phyloP scores from a whole-genome alignment of 2,797 vertebrate species.

The Clarias fuscus region DNA sequence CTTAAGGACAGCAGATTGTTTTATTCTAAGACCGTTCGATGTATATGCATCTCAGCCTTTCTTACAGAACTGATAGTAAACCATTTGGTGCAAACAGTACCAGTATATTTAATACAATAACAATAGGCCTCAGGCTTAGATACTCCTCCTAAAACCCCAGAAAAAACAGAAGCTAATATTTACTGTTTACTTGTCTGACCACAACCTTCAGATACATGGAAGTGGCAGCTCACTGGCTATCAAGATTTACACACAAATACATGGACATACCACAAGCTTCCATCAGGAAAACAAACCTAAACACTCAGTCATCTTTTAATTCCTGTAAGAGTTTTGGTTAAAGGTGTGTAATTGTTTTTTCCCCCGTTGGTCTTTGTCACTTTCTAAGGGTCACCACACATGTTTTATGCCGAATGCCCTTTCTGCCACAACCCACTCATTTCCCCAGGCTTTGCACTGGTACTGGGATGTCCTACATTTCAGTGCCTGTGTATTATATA shows the following conservation, averaged over 20 bases:
- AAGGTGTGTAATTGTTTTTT: neutral
- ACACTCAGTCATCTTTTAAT: neutral
- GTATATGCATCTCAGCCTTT: neutral
- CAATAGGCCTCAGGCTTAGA: neutral
- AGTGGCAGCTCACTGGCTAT: neutral
- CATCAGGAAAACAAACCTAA: neutral
- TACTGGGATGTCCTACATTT: no score
- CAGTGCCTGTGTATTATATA: no score
- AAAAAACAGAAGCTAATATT: slow-evolving; percentile 6
- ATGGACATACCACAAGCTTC: neutral
- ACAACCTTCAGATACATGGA: neutral
- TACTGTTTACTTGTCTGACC: neutral
- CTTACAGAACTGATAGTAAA: neutral
- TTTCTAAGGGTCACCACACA: no score
- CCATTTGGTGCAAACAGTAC: neutral
- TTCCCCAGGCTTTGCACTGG: no score
- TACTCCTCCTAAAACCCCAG: neutral
- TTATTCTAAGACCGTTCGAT: neutral
- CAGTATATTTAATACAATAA: neutral
- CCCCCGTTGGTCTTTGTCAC: no score
- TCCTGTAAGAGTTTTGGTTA: neutral
- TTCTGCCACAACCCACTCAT: no score
- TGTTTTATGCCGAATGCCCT: no score
- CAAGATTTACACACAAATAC: neutral
- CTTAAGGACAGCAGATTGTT: neutral